These are phyloP conservation scores for Tenthredo distinguenda DNA, from an alignment of 2,888 invertebrate genomes.

Conservation along the genomic window DNA sequence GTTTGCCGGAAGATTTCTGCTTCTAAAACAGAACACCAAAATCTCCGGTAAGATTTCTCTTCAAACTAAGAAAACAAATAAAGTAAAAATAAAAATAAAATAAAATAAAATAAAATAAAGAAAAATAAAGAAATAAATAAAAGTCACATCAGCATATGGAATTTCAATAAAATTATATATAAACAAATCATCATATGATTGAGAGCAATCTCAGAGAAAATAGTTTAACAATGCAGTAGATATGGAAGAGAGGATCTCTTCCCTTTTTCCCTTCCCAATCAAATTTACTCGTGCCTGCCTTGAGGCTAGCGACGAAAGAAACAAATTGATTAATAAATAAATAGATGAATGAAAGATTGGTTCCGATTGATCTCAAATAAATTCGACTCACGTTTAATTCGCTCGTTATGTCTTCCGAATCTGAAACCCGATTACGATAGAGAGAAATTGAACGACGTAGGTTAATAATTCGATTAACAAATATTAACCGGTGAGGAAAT, in stretches of 20 bases:
- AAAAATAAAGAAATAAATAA: too few relatives aligned
- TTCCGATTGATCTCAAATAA: background rate
- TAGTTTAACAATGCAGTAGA: too few relatives aligned
- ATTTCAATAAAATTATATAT: background rate
- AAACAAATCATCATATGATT: too few relatives aligned
- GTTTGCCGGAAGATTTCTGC: conserved; percentile 75
- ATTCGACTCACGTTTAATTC: conserved; percentile 33
- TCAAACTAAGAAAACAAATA: background rate
- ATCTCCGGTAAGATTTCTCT: conserved; percentile 16
- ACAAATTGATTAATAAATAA: background rate
- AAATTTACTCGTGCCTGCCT: background rate
- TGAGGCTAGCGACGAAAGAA: background rate
- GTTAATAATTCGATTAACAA: conserved; percentile 5
- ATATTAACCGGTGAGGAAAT: background rate
- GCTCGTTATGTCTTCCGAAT: background rate
- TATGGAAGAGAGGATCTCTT: too few relatives aligned
- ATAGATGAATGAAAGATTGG: background rate
- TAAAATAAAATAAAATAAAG: background rate
- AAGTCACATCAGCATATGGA: background rate
- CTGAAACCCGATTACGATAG: background rate
- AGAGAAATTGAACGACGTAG: background rate
- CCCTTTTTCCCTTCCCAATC: background rate
- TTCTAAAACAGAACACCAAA: conserved; percentile 72
- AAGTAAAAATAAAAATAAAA: background rate
- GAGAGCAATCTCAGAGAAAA: too few relatives aligned